Evolutionary conservation across 2,888 invertebrate genomes (phyloP), one percentile per base, ranked within the genome.

Genomic region (Cerceris ruficornis): DNA sequence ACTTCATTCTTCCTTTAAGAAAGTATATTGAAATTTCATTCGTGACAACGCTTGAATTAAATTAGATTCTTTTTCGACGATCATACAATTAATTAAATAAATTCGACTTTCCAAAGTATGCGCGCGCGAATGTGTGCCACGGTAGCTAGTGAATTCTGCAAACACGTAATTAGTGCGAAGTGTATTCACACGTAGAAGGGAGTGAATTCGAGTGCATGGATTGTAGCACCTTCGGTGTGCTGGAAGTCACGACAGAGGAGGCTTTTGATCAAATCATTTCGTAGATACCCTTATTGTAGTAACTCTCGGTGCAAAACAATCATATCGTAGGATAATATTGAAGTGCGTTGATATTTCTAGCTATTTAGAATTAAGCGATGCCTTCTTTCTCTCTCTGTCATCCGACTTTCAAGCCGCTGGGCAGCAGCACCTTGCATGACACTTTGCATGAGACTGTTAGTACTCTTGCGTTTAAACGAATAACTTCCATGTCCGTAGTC

Each of bases 351-450:
- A 13, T 42, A 46, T 46, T 11, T 46, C 8, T 46, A 11, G 13
- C 13, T 2, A 8, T 46, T 11, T 46, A 46, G 46, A 11, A 46
- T 46, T 46, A 46, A 11, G 13, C 5, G 5, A 13, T 46, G 14
- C 11, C 17, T 49, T 46, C 46, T 28, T 28, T 9, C 15, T 41
- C 57, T 68, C 70, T 78, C 73, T 70, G 77, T 60, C 70, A 54
- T 7, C 60, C 17, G 76, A 78, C 70, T 74, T 79, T 81, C 69
- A 71, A 57, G 52, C 64, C 77, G 58, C 71, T 64, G 75, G 76
- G 77, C 75, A 81, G 61, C 65, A 81, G 81, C 83, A 84, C 84
- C 59, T 85, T 85, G 88, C 88, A 87, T 88, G 88, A 77, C 70
- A 86, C 71, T 73, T n/a, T 86, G 87, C 86, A 86, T 85, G 86